phyloP scores from a whole-genome alignment of 2,113 vertebrate genomes.

The Cyanistes caeruleus region DNA sequence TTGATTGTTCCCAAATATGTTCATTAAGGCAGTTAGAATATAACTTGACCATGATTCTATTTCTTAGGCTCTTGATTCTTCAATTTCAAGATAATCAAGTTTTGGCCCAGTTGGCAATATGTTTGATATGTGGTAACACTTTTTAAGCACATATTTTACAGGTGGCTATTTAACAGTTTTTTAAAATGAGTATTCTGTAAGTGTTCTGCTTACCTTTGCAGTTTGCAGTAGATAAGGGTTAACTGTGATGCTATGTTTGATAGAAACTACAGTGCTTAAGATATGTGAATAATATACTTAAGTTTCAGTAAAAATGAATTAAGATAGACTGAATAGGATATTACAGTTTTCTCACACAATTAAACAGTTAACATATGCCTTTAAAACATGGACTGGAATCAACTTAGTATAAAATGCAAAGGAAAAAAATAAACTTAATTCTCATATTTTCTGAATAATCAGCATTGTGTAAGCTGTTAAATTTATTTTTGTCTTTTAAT shows the following conservation, averaged over 20 bases:
- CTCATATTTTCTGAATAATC: neutral
- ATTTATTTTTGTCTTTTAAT: neutral
- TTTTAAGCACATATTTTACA: neutral
- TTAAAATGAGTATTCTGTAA: neutral
- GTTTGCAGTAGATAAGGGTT: neutral
- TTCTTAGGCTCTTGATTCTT: neutral
- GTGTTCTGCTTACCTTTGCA: neutral
- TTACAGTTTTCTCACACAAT: neutral
- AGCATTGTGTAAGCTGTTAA: neutral
- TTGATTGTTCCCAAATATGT: rapidly evolving
- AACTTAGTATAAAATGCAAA: neutral
- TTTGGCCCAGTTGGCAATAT: neutral
- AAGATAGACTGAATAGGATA: neutral
- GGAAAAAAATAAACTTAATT: neutral
- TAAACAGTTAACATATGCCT: neutral
- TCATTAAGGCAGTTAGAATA: neutral
- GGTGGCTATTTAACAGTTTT: neutral
- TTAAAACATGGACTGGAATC: neutral
- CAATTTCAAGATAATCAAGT: neutral
- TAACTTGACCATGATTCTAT: neutral
- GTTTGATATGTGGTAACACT: neutral
- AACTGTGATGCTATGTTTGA: neutral
- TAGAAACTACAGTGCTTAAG: neutral
- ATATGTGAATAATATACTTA: neutral
- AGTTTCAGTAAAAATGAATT: neutral